phyloP scores from a whole-genome alignment of 2,888 invertebrate species.

The Dasypogon diadema region DNA sequence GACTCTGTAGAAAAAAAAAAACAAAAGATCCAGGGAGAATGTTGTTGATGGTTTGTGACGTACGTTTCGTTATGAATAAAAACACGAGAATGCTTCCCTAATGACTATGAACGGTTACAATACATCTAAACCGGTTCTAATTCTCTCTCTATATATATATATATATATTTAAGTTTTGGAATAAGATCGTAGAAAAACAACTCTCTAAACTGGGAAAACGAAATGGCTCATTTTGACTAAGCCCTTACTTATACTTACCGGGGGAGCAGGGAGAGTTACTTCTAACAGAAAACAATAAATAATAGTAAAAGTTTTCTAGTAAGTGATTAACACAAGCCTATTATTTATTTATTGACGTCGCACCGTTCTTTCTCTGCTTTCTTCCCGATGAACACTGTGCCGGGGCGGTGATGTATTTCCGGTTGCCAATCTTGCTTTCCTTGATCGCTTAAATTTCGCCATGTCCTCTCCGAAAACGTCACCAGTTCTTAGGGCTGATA shows the following conservation, averaged over 20 bases:
- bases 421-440: conserved; percentile 73
- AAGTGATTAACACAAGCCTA: conserved; percentile 55
- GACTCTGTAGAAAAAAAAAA: too few species aligned
- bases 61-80: not conserved
- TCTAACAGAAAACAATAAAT: not conserved
- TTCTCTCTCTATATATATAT: too few species aligned
- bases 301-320: not conserved
- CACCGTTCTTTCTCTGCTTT: conserved; percentile 76
- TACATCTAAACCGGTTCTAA: conserved; percentile 8
- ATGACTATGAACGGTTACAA: conserved; percentile 36
- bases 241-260: not conserved
- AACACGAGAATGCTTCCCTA: conserved; percentile 21
- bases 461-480: conserved; percentile 97
- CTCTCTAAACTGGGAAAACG: too few species aligned
- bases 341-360: conserved; percentile 63
- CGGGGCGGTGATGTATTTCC: conserved; percentile 75
- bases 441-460: conserved; percentile 87
- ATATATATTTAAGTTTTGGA: not conserved
- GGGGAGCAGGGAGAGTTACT: not conserved
- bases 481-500: conserved; percentile 92
- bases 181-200: not conserved
- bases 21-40: not conserved
- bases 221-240: not conserved
- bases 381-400: conserved; percentile 75
- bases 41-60: conserved; percentile 23